Percentiles rank a stretch among this genome's conserved stretches.
Conservation (phyloP, 2,113 vertebrate species). For the Telmatochromis sp. region DNA sequence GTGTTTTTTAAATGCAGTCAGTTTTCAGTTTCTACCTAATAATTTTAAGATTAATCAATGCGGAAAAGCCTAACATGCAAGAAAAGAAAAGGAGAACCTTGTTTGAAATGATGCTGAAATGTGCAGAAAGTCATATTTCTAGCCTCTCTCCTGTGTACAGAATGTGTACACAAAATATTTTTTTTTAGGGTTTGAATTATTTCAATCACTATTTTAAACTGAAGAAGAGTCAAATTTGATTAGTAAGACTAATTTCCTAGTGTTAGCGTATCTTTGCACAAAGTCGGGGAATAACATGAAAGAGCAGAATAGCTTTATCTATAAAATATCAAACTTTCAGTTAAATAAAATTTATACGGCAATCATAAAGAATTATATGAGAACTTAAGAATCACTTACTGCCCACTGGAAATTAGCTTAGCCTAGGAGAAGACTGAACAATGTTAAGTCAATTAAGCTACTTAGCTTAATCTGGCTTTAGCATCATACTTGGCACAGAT, state of each 20-base stretch:
- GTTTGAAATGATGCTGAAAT: not conserved
- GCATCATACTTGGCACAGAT: not conserved
- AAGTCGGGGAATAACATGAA: not conserved
- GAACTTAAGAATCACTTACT: not conserved
- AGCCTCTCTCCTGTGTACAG: not conserved
- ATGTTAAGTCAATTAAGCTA: not conserved
- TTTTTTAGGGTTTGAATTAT: not conserved
- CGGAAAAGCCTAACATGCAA: not conserved
- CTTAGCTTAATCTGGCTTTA: not conserved
- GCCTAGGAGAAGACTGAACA: not conserved
- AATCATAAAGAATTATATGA: not conserved
- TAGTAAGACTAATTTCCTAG: not conserved
- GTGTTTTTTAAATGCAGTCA: not conserved
- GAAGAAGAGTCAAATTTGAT: not conserved
- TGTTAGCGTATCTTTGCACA: not conserved
- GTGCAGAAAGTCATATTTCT: not conserved
- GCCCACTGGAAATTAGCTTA: not conserved
- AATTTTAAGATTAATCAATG: not conserved
- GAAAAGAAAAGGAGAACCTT: not conserved
- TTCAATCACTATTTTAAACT: not conserved
- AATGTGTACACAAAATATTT: not conserved
- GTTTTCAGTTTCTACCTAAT: not conserved
- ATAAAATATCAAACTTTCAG: not conserved
- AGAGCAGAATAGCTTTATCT: not conserved
- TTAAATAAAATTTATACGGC: not conserved